A percentile compares a stretch with the other conserved stretches of the same genome.
Evolutionary conservation across 2,113 vertebrate species (phyloP).

Genomic region (Scomber japonicus): DNA sequence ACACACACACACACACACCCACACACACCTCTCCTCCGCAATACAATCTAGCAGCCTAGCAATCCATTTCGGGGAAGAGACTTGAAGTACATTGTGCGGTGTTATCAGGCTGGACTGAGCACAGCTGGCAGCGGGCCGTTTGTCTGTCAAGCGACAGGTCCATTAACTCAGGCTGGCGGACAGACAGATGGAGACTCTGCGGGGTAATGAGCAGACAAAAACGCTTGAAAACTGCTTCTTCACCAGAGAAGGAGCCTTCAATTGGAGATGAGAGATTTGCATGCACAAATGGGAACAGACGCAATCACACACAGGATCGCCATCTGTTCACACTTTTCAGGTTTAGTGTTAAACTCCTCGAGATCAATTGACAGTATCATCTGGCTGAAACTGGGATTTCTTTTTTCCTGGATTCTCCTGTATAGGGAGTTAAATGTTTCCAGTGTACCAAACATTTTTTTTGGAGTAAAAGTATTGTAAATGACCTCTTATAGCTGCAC

Average conservation of each 20-base stretch:
- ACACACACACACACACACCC: no score
- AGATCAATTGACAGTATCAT: slow-evolving; percentile 44
- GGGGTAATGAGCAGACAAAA: slow-evolving; percentile 68
- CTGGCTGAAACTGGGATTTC: slow-evolving; percentile 14
- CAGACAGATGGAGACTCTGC: slow-evolving; percentile 74
- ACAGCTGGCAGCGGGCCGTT: slow-evolving; percentile 73
- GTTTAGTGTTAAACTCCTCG: slow-evolving; percentile 46
- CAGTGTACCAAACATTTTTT: no score
- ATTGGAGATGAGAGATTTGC: slow-evolving; percentile 48
- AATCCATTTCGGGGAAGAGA: slow-evolving; percentile 36
- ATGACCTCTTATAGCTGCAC: no score
- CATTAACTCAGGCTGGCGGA: slow-evolving; percentile 68
- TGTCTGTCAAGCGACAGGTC: slow-evolving; percentile 69
- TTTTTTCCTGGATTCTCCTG: slow-evolving; percentile 4
- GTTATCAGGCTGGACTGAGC: slow-evolving; percentile 62
- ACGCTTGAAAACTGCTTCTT: slow-evolving; percentile 34
- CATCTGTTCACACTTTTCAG: slow-evolving; percentile 66
- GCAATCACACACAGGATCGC: slow-evolving; percentile 32
- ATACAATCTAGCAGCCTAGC: slow-evolving; percentile 19
- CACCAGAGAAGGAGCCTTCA: slow-evolving; percentile 28
- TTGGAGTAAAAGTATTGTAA: no score
- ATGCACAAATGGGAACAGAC: slow-evolving; percentile 28
- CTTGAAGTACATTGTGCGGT: slow-evolving; percentile 36
- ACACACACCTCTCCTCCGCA: slow-evolving; percentile 24
- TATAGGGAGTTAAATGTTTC: slow-evolving; percentile 12